These are phyloP conservation scores for Panulirus ornatus DNA, from an alignment of 1,140 invertebrate species.

Conservation along the genomic window DNA sequence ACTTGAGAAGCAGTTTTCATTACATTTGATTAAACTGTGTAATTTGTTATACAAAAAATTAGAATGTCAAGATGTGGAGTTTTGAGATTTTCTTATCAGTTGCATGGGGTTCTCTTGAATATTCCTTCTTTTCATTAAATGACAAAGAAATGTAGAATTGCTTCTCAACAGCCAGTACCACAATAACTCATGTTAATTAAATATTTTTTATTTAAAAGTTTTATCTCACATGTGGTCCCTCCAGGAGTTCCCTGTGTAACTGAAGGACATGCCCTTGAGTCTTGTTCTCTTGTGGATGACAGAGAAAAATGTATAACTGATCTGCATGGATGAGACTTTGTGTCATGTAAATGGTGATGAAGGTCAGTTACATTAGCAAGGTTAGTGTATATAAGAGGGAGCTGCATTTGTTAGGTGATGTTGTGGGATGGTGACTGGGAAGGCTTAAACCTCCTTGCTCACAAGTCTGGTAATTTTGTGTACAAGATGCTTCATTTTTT, in stretches of 20 bases:
- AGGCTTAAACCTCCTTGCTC: too few relatives aligned
- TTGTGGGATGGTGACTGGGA: too few relatives aligned
- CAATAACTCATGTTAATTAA: not conserved
- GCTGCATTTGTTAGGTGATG: not conserved
- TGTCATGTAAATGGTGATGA: not conserved
- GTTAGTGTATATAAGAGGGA: slow-evolving; percentile 32
- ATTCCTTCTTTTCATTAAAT: not conserved
- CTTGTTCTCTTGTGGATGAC: not conserved
- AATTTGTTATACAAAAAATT: not conserved
- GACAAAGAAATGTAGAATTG: too few relatives aligned
- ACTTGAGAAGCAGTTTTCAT: too few relatives aligned
- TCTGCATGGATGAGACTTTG: not conserved
- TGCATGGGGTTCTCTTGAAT: not conserved
- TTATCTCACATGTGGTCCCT: not conserved
- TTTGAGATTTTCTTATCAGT: not conserved
- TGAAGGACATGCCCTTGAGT: not conserved
- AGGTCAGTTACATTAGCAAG: slow-evolving; percentile 30
- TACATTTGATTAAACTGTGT: too few relatives aligned
- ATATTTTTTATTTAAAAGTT: not conserved
- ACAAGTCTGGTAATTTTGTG: not conserved
- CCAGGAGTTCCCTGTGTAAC: not conserved
- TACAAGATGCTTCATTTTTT: too few relatives aligned
- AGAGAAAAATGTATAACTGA: not conserved
- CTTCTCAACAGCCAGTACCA: not conserved
- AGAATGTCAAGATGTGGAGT: not conserved